These are phyloP conservation scores for Acromyrmex charruanus DNA, from an alignment of 1,140 invertebrate species.

Conservation along the genomic window DNA sequence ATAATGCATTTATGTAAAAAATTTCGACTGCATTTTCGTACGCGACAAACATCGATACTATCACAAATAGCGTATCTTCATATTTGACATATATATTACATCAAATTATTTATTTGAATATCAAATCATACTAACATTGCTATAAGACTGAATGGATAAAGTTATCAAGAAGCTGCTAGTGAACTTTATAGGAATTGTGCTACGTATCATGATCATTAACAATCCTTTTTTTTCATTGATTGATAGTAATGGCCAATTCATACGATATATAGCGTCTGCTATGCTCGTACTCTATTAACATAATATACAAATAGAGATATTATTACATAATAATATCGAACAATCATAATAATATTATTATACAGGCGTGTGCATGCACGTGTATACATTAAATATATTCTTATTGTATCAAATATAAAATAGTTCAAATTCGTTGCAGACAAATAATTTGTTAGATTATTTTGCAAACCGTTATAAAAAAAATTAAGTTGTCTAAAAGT, in stretches of 20 bases:
- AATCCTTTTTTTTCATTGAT: background rate
- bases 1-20: background rate
- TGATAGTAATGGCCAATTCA: slow-evolving; percentile 25
- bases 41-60: background rate
- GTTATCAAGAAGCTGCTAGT: slow-evolving; percentile 47
- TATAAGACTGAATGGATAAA: slow-evolving; percentile 41
- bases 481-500: too few species aligned
- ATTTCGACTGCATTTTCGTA: background rate
- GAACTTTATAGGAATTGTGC: slow-evolving; percentile 51
- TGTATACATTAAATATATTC: too few species aligned
- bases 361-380: too few species aligned
- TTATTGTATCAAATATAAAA: too few species aligned
- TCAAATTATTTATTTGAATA: background rate
- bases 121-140: background rate
- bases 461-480: too few species aligned
- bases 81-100: background rate
- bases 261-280: slow-evolving; percentile 19
- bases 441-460: too few species aligned
- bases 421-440: too few species aligned
- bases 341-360: too few species aligned
- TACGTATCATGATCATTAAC: slow-evolving; percentile 56
- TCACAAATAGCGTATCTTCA: background rate
- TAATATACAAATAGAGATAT: background rate
- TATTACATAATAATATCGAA: too few species aligned
- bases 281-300: background rate